These are phyloP conservation scores for Cataglyphis livida DNA, from an alignment of 2,888 invertebrate genomes.

Conservation along the genomic window DNA sequence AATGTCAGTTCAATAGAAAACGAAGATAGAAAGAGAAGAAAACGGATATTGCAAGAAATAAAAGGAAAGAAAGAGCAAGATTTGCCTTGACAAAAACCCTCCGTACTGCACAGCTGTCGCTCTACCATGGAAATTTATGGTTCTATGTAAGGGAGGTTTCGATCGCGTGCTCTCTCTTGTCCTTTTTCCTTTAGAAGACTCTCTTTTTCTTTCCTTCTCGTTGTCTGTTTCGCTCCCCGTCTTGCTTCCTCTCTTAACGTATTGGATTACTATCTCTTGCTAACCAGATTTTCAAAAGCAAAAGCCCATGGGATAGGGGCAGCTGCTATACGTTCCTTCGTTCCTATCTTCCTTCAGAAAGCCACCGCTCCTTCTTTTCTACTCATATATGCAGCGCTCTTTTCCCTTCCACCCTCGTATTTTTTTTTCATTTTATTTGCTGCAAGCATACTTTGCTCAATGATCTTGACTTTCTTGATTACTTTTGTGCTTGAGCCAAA, in stretches of 20 bases:
- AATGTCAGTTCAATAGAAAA: slow-evolving; percentile 24
- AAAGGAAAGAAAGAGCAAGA: slow-evolving; percentile 34
- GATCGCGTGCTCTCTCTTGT: slow-evolving; percentile 27
- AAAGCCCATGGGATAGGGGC: slow-evolving; percentile 78
- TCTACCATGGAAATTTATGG: slow-evolving; percentile 69
- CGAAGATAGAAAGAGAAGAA: slow-evolving; percentile 17
- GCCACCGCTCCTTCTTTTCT: slow-evolving; percentile 46
- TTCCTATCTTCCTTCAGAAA: slow-evolving; percentile 66
- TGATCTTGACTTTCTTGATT: slow-evolving; percentile 17
- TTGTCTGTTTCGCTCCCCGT: slow-evolving; percentile 26
- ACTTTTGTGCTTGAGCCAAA: not conserved
- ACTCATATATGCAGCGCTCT: slow-evolving; percentile 26
- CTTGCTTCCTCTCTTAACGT: slow-evolving; percentile 51
- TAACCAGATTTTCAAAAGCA: slow-evolving; percentile 77
- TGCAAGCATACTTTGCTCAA: not conserved
- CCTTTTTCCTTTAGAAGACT: slow-evolving; percentile 23
- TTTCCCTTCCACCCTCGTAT: slow-evolving; percentile 30
- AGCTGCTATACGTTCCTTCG: slow-evolving; percentile 80
- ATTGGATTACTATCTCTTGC: slow-evolving; percentile 77
- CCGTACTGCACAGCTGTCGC: slow-evolving; percentile 72
- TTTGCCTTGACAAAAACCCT: slow-evolving; percentile 60
- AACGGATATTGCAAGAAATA: not conserved
- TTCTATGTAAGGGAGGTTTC: slow-evolving; percentile 76
- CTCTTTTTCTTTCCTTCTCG: slow-evolving; percentile 43
- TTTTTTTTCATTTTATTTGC: not conserved